phyloP scores from a whole-genome alignment of 1,140 invertebrate genomes.

The Sesamia nonagrioides region DNA sequence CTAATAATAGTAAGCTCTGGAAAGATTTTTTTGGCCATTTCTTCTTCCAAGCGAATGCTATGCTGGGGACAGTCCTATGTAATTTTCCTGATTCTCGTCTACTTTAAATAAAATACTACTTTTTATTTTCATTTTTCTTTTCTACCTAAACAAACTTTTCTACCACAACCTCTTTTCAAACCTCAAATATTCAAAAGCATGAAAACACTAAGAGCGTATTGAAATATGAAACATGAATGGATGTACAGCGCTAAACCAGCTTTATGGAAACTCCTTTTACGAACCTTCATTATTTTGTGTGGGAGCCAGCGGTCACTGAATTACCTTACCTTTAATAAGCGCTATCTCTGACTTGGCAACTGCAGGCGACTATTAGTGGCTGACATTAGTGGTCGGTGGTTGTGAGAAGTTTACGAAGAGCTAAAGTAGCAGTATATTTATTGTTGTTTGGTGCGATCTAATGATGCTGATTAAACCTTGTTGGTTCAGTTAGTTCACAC shows the following conservation, averaged over 20 bases:
- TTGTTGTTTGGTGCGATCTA: no score
- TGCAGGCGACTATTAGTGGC: conserved; percentile 30
- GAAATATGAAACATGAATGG: conserved; percentile 36
- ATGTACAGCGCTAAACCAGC: conserved; percentile 13
- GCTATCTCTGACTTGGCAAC: conserved; percentile 7
- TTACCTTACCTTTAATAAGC: conserved; percentile 8
- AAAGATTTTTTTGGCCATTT: no score
- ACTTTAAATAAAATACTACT: no score
- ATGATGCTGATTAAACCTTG: no score
- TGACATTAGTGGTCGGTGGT: conserved; percentile 12
- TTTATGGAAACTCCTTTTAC: conserved; percentile 31
- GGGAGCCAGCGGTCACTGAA: conserved; percentile 20
- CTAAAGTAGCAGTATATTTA: neutral
- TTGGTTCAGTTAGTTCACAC: no score
- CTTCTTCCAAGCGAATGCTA: no score
- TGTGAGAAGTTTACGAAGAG: neutral
- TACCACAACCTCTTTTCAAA: no score
- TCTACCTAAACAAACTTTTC: no score
- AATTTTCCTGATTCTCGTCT: no score
- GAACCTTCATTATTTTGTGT: conserved; percentile 30
- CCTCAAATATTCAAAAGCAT: conserved; percentile 3
- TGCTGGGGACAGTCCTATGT: no score
- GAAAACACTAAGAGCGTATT: conserved; percentile 27
- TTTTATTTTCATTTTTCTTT: no score
- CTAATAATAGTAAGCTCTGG: no score